phyloP scores from a whole-genome alignment of 1,140 invertebrate genomes.

The Steinernema feltiae region DNA sequence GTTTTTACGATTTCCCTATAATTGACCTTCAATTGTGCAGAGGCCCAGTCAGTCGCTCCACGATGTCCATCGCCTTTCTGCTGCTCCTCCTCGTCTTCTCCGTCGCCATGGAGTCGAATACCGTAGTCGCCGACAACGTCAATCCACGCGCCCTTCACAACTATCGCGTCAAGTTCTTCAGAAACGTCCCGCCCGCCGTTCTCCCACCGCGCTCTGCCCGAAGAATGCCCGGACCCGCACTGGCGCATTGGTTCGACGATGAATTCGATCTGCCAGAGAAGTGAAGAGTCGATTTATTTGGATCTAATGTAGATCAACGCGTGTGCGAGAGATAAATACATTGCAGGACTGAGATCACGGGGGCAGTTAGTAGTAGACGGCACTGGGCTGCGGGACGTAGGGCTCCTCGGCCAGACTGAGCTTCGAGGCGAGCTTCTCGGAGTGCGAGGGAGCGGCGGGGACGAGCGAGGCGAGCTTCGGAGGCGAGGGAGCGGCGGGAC shows the following conservation, averaged over 20 bases:
- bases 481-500: constrained; percentile 23
- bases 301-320: constrained; percentile 5
- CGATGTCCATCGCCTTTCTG: background rate
- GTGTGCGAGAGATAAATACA: background rate
- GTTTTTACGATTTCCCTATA: too few species aligned
- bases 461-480: background rate
- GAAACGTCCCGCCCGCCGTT: background rate
- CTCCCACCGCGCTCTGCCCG: background rate
- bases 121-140: background rate
- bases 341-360: background rate
- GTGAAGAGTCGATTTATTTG: background rate
- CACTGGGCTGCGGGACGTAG: background rate
- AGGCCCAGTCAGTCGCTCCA: background rate
- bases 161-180: background rate
- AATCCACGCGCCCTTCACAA: background rate
- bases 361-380: background rate
- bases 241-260: background rate
- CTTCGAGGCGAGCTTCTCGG: background rate
- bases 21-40: too few species aligned
- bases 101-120: background rate
- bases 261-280: background rate
- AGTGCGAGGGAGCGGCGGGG: too few species aligned
- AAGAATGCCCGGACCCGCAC: too few species aligned
- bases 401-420: background rate
- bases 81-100: background rate